Evolutionary conservation across 2,797 vertebrate species (phyloP), one percentile per base, ranked within the genome.

Genomic region (Pangasius macronema): DNA sequence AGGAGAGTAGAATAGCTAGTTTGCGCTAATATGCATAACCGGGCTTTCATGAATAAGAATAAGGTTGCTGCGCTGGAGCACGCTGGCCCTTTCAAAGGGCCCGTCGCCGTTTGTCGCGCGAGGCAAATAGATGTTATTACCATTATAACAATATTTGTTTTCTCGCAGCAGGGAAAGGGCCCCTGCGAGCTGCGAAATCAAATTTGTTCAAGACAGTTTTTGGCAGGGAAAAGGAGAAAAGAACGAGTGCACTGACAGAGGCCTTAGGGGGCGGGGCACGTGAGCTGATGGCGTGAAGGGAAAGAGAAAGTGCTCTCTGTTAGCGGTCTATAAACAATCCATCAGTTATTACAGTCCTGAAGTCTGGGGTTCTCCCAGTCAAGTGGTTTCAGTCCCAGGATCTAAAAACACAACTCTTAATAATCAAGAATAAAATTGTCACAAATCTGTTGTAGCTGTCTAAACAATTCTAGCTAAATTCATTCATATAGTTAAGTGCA

Each of bases 141-240:
- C 94, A 93, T 94, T 95, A 95, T 94, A 96, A 96, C 95, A 96
- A 96, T 95, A 96, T 96, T 96, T 96, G 95, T 96, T 96, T 96
- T 94, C 90, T 91, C 90, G 93, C 90, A 92, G 85, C 67, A 83
- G 92, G 93, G 93, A 94, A 94, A 86, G 92, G 92, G 88, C 89
- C 85, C 91, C 89, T 77, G 92, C 87, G 85, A 92, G 93, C 91
- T 89, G 93, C 94, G 94, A 95, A 96, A 96, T 96, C 95, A 91
- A 95, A 96, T 96, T 95, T 95, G 94, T 95, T 92, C 90, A 87
- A 94, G 93, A 87, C 85, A 89, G 88, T 93, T 94, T 94, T 89
- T 88, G 88, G 89, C 89, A 75, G 92, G 83, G 86, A 90, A 70
- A 83, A 92, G 88, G 70, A 72, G 82, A 82, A 39, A 83, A 76